Conservation (phyloP, 2,797 vertebrate species). For the Bovichtus diacanthus region DNA sequence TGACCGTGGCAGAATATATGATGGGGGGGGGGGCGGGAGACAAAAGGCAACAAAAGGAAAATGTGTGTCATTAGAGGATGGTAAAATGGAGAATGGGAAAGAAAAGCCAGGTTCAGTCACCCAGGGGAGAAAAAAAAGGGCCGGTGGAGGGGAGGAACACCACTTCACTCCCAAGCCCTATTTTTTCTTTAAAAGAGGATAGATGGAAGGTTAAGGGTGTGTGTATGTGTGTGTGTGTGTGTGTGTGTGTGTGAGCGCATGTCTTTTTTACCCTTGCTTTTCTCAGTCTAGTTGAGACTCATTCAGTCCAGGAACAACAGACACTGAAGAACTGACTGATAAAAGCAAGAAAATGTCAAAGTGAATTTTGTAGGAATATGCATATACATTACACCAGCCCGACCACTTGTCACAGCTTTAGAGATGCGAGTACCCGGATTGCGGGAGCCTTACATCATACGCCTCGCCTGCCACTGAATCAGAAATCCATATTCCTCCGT, state of each 20-base stretch:
- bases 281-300: background rate
- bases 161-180: constrained; percentile 3
- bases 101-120: constrained; percentile 39
- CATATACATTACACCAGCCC: constrained; percentile 19
- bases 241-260: too few species aligned
- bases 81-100: constrained; percentile 31
- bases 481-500: constrained; percentile 32
- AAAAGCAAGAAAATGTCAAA: background rate
- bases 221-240: background rate
- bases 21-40: background rate
- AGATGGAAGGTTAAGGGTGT: constrained; percentile 21
- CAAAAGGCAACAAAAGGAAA: constrained; percentile 37
- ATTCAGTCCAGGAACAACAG: background rate
- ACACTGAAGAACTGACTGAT: background rate
- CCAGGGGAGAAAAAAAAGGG: constrained; percentile 20
- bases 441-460: constrained; percentile 70
- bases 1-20: constrained; percentile 44
- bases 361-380: constrained; percentile 14
- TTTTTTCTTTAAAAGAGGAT: constrained; percentile 27
- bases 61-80: constrained; percentile 63
- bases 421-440: constrained; percentile 53
- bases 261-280: background rate
- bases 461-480: constrained; percentile 21
- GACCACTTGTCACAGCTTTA: constrained; percentile 32
- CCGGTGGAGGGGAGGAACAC: constrained; percentile 1